Percentiles rank a stretch among this genome's conserved stretches.
phyloP scores from a whole-genome alignment of 2,113 vertebrate genomes.

The Cyprinodon tularosa region DNA sequence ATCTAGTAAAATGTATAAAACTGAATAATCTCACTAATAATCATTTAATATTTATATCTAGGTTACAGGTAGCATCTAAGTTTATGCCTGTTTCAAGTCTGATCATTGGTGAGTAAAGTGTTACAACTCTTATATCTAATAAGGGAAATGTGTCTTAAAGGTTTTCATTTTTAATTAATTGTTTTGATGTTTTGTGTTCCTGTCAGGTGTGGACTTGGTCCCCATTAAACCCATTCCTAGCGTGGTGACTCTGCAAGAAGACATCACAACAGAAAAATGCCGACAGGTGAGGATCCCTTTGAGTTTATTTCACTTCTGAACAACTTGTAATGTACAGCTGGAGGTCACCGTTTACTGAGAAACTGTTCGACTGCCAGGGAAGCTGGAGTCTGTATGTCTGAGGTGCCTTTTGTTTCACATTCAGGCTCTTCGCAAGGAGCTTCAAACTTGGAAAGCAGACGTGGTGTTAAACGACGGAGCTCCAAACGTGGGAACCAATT shows the following conservation, averaged over 20 bases:
- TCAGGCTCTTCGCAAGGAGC: slow-evolving; percentile 90
- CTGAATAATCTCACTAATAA: not conserved
- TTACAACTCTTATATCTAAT: not conserved
- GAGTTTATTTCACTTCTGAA: not conserved
- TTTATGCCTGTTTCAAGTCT: slow-evolving; percentile 98
- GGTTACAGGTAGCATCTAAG: slow-evolving; percentile 96
- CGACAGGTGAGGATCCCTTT: slow-evolving; percentile 81
- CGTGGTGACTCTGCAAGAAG: slow-evolving; percentile 91
- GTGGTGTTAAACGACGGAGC: slow-evolving; percentile 96
- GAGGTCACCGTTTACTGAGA: not conserved
- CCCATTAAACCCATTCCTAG: slow-evolving; percentile 93
- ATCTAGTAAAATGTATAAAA: not conserved
- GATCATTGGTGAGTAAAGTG: slow-evolving; percentile 88
- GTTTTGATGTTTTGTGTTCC: not conserved
- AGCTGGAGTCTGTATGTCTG: not conserved
- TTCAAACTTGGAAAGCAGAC: slow-evolving; percentile 97
- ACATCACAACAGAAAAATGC: slow-evolving; percentile 95
- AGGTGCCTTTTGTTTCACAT: not conserved
- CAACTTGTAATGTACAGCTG: not conserved
- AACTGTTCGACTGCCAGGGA: not conserved
- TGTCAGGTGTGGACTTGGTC: slow-evolving; percentile 92
- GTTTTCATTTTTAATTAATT: too few species aligned
- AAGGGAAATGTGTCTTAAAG: not conserved
- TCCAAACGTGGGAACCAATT: slow-evolving; percentile 94
- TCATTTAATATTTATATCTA: slow-evolving; percentile 45